Evolutionary conservation across 2,113 vertebrate species (phyloP), one percentile per base, ranked within the genome.

Genomic region (Numida meleagris): DNA sequence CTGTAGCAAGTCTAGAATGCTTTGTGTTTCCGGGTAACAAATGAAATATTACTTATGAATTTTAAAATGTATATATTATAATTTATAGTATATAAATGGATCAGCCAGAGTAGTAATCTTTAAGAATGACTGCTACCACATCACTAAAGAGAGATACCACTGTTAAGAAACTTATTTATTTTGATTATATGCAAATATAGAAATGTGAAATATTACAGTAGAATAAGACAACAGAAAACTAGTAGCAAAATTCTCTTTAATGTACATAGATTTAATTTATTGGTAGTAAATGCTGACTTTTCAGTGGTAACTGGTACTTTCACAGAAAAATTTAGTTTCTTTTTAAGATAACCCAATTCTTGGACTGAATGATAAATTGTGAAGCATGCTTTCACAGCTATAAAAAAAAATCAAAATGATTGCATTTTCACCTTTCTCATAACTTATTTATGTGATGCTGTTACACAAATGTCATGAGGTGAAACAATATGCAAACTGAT

Each of bases 281-380:
- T 89, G 34, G 42, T 68, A 29, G 20, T 24, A 88, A 95, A 71
- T 43, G 16, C 62, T 66, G 73, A 86, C 21, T 4, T 93, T 93
- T 96, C 70, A 87, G 46, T 46, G 0, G 0, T 74, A 92, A 90
- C 21, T 78, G 29, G 14, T 61, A 87, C 36, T 77, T 86, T 48
- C 66, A 94, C 5, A 70, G 68, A 67, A 96, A 93, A 91, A 91
- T 70, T 70, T 70, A 82, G 48, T 88, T 95, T 91, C n/a, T 23
- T 88, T 85, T 91, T 86, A 91, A 89, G 82, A 73, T 93, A 94
- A 91, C 66, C 38, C 14, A 85, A 94, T 89, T 82, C 14, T 71
- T 82, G n/a, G 51, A 59, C 27, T 33, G 48, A 91, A 68, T 61
- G 57, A 84, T 23, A 86, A 72, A 88, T 86, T 83, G 12, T 42